These are phyloP conservation scores for Drosophila pruinosa DNA, from an alignment of 1,140 invertebrate species.

Conservation along the genomic window DNA sequence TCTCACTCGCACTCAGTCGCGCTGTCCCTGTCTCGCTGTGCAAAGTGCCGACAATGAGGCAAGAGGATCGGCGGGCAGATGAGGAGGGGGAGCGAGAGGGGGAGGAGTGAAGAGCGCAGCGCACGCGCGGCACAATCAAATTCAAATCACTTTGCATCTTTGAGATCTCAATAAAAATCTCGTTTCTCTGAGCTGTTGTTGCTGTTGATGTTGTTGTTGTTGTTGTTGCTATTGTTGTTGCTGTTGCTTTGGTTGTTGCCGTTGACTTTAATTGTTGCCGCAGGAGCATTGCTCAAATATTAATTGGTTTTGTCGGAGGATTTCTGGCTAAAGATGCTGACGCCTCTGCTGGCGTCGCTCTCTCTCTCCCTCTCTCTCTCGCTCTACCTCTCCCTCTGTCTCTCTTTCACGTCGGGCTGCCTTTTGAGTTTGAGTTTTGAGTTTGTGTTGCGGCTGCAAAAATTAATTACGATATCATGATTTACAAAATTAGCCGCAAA, in stretches of 20 bases:
- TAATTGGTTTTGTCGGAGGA: constrained; percentile 76
- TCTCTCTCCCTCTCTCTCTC: not conserved
- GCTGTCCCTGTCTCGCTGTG: constrained; percentile 13
- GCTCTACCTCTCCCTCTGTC: not conserved
- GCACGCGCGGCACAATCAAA: constrained; percentile 78
- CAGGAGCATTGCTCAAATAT: constrained; percentile 81
- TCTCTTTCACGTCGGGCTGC: not conserved
- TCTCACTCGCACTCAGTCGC: constrained; percentile 19
- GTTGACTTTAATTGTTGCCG: constrained; percentile 79
- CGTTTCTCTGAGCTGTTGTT: constrained; percentile 16
- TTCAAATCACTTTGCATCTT: constrained; percentile 81
- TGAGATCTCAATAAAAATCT: constrained; percentile 80
- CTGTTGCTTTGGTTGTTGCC: constrained; percentile 49
- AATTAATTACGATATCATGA: constrained; percentile 81
- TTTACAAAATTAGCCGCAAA: constrained; percentile 81
- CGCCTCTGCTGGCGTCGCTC: not conserved
- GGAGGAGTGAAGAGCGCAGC: constrained; percentile 1
- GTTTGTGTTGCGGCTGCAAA: constrained; percentile 64
- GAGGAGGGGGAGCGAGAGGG: no score
- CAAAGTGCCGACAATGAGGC: constrained; percentile 23
- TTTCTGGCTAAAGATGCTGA: constrained; percentile 65
- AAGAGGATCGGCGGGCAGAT: not conserved
- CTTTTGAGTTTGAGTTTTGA: constrained; percentile 11
- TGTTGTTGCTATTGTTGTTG: constrained; percentile 15
- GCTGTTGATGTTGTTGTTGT: constrained; percentile 14